Evolutionary conservation across 2,113 vertebrate genomes (phyloP).

Genomic region (Gambusia holbrooki): DNA sequence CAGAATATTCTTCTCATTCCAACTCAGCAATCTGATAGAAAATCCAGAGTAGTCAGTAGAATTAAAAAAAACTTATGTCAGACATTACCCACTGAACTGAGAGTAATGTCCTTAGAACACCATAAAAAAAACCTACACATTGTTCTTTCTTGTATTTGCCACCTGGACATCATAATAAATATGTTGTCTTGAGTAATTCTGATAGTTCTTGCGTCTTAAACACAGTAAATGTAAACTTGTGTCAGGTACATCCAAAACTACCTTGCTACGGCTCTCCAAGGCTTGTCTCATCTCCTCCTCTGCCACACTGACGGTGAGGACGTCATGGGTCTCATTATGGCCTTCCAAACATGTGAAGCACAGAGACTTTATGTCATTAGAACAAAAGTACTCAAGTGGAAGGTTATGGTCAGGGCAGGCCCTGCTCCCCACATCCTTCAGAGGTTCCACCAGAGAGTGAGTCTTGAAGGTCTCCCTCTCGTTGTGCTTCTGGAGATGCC

Average conservation of each 20-base stretch:
- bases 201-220: not conserved
- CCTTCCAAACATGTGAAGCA: constrained; percentile 70
- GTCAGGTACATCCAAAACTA: not conserved
- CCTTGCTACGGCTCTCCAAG: constrained; percentile 63
- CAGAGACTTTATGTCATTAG: constrained; percentile 54
- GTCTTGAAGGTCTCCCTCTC: constrained; percentile 61
- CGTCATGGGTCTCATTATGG: constrained; percentile 69
- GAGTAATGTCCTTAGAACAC: too few species aligned
- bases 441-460: constrained; percentile 67
- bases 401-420: constrained; percentile 66
- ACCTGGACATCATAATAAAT: not conserved
- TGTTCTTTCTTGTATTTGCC: not conserved
- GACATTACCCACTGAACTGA: too few species aligned
- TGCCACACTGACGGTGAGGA: constrained; percentile 69
- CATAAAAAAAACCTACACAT: not conserved
- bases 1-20: not conserved
- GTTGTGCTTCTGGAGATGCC: constrained; percentile 76
- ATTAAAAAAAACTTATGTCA: too few species aligned
- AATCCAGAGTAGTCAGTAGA: not conserved
- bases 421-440: not conserved
- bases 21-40: not conserved
- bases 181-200: not conserved
- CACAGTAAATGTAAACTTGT: not conserved
- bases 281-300: constrained; percentile 73
- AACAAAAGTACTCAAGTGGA: constrained; percentile 78